Base-by-base conservation (phyloP, 2,888 invertebrate species). In the Drosophila stalkeri region DNA sequence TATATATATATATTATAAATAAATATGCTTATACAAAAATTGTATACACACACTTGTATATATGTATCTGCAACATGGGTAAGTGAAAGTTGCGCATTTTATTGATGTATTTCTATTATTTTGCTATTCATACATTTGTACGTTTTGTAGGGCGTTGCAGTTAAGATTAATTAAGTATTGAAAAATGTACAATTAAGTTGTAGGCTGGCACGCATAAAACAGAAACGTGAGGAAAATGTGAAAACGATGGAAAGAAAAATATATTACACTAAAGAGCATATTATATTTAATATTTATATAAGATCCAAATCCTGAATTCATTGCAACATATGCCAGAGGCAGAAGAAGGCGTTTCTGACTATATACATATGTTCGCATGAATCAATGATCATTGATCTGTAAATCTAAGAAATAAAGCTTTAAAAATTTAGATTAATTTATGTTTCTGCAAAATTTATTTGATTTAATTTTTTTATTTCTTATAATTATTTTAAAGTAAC, bases 81-180 rank as follows among this genome's bases (percentile, higher is more conserved):
- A 20, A 66, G 56, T 82, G 84, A 86, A 89, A 88, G 86, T 83
- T 86, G 68, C 51, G 54, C 9, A n/a, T 63, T 60, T 35, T 23
- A 47, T 57, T 44, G 51, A 4, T 16, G 41, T 39, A 39, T 60
- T 66, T 62, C 7, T 64, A 56, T 44, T 33, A 37, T 54, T 47
- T 41, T 23, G 16, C 60, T 59, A 39, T 51, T 35, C 7, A 14
- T 20, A 35, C 54, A n/a, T 14, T n/a, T 51, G 41, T 27, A 35
- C 54, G 37, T 64, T 69, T 67, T 74, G 27, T 66, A 69, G 68
- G 79, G 64, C 63, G 67, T 62, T 77, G 68, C 62, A 64, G 41
- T 56, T 52, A 59, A 75, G 62, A 66, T 80, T 75, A 71, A 68
- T 80, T 64, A 64, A n/a, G 47, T 57, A 78, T 75, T 81, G 57